These are phyloP conservation scores for Alethe diademata DNA, from an alignment of 2,113 vertebrate genomes.

Conservation along the genomic window DNA sequence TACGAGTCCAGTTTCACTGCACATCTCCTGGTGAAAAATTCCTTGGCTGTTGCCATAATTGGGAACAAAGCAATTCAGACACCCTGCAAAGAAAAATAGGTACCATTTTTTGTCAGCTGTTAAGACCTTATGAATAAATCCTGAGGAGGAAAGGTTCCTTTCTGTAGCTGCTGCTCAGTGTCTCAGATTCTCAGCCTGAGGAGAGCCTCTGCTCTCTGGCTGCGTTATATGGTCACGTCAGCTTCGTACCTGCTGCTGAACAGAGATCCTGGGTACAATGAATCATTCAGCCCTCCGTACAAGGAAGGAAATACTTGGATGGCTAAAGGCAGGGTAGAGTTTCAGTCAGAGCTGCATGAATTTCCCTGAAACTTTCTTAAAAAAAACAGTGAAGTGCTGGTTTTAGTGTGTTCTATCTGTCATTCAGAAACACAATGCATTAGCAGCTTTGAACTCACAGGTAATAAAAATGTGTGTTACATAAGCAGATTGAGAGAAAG, in stretches of 20 bases:
- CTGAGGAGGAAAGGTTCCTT: conserved; percentile 62
- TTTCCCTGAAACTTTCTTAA: conserved; percentile 67
- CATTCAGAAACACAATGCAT: conserved; percentile 76
- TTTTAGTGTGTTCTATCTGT: conserved; percentile 77
- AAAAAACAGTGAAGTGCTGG: conserved; percentile 69
- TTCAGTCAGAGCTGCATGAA: conserved; percentile 69
- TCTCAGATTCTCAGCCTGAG: conserved; percentile 58
- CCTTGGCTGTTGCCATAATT: not conserved
- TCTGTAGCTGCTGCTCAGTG: conserved; percentile 4
- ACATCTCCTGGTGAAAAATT: conserved; percentile 34
- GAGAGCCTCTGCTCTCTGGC: conserved; percentile 67
- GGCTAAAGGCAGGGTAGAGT: conserved; percentile 67
- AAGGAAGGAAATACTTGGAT: conserved; percentile 73
- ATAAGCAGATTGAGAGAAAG: conserved; percentile 68
- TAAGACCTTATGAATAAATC: conserved; percentile 61
- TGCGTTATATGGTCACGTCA: conserved; percentile 49
- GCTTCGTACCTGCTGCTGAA: conserved; percentile 41
- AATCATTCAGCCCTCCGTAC: conserved; percentile 70
- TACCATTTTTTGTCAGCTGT: conserved; percentile 32
- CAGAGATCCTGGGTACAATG: conserved; percentile 69
- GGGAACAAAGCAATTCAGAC: not conserved
- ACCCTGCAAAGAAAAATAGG: conserved; percentile 3
- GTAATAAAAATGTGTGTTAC: conserved; percentile 77
- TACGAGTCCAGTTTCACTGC: not conserved
- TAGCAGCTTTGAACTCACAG: conserved; percentile 72